A percentile compares a stretch with the other conserved stretches of the same genome.
These are phyloP conservation scores for Prosapia bicincta DNA, from an alignment of 2,888 invertebrate species.

Conservation along the genomic window DNA sequence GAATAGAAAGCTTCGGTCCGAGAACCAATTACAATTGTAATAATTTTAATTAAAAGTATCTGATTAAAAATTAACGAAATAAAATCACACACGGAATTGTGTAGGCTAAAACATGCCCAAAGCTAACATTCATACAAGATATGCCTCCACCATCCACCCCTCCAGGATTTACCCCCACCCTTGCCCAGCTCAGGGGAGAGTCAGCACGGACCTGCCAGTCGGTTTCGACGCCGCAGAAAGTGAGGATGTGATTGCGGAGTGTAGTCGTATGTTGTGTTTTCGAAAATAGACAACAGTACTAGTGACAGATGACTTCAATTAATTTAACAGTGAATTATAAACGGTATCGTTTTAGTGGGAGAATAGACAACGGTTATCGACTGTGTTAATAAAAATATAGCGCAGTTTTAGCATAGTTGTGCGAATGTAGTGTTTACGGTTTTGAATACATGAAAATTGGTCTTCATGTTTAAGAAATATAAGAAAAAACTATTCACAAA, in stretches of 20 bases:
- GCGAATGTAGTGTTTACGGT: too few relatives aligned
- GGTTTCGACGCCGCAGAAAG: neutral
- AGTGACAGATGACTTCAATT: neutral
- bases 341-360: neutral
- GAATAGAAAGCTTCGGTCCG: neutral
- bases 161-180: neutral
- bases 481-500: too few relatives aligned
- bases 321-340: neutral
- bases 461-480: too few relatives aligned
- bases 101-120: neutral
- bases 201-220: neutral
- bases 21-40: neutral
- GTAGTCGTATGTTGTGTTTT: neutral
- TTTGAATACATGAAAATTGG: too few relatives aligned
- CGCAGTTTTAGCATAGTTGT: too few relatives aligned
- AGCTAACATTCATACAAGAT: neutral
- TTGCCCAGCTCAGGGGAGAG: neutral
- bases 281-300: neutral
- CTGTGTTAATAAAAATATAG: neutral
- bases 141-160: neutral
- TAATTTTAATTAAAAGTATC: neutral
- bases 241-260: neutral
- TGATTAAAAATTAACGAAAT: neutral
- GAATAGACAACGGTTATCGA: neutral
- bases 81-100: neutral